Base-by-base conservation (phyloP, 2,888 invertebrate species). In the Halictus ligatus region DNA sequence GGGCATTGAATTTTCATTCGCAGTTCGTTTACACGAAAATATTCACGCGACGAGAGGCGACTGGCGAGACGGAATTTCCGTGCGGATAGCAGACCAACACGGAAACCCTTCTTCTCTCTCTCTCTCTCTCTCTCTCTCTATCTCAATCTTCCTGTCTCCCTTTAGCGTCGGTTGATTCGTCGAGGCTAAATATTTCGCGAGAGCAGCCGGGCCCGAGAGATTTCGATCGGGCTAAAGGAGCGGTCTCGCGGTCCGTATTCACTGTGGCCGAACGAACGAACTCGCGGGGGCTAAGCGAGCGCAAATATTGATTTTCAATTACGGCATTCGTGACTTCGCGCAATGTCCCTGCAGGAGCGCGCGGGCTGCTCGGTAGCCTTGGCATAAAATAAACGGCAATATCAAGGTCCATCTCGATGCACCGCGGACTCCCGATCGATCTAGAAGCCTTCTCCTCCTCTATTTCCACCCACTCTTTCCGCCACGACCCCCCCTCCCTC, bases 251-350 rank as follows among this genome's bases (percentile, higher is more conserved):
- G 73, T 73, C 83, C 72, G 80, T 60, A 79, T 74, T 67, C 67
- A 35, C 29, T 35, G 35, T n/a, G 60, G 60, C 83, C 81, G 54
- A 81, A 76, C 80, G 87, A 46, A 29, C 54, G 81, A 78, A 86
- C 86, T 88, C 87, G 87, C 75, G 90, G 91, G 21, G 84, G 88
- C 91, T 88, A 91, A 92, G 89, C 90, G 80, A 91, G 92, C 89
- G 91, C 91, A 91, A 92, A 93, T 94, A 94, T 94, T 94, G 94
- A 94, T 94, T 94, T 94, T 94, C 94, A 94, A 94, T 94, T 94
- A 94, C 92, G 90, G 88, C 87, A 94, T 94, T 94, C 94, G 94
- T 94, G 94, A 94, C 94, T 94, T 94, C 91, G 94, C 92, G 94
- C 94, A 93, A 93, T 94, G 94, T 93, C 92, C 92, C 90, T 84